Evolutionary conservation across 2,113 vertebrate species (phyloP).

Genomic region (Anguilla rostrata): DNA sequence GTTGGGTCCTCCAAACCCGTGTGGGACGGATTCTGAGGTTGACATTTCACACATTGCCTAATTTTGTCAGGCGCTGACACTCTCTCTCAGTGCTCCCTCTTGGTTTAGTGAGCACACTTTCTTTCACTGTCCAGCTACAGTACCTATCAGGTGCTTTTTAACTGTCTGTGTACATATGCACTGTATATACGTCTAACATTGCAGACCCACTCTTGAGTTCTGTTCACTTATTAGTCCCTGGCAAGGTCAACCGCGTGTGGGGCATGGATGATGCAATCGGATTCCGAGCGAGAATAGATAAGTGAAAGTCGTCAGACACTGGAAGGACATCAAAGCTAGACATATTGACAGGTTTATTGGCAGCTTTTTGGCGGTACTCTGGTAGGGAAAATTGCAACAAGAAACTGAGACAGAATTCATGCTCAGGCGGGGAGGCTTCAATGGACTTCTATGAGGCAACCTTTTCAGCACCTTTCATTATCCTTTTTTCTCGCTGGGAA

Average conservation of each 20-base stretch:
- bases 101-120: neutral
- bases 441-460: neutral
- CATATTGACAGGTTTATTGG: neutral
- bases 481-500: neutral
- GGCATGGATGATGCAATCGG: neutral
- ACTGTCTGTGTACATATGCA: neutral
- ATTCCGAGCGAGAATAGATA: neutral
- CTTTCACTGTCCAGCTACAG: neutral
- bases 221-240: neutral
- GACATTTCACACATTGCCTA: neutral
- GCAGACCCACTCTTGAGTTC: neutral
- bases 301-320: neutral
- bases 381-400: neutral
- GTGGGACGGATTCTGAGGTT: neutral
- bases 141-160: neutral
- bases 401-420: neutral
- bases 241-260: neutral
- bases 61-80: neutral
- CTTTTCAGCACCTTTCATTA: constrained; percentile 1
- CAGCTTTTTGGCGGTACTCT: neutral
- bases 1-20: neutral
- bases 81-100: neutral
- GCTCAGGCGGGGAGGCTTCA: neutral
- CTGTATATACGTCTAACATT: neutral
- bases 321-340: neutral